Evolutionary conservation across 2,888 invertebrate species (phyloP), one percentile per base, ranked within the genome.

Genomic region (Xiphydria camelus): DNA sequence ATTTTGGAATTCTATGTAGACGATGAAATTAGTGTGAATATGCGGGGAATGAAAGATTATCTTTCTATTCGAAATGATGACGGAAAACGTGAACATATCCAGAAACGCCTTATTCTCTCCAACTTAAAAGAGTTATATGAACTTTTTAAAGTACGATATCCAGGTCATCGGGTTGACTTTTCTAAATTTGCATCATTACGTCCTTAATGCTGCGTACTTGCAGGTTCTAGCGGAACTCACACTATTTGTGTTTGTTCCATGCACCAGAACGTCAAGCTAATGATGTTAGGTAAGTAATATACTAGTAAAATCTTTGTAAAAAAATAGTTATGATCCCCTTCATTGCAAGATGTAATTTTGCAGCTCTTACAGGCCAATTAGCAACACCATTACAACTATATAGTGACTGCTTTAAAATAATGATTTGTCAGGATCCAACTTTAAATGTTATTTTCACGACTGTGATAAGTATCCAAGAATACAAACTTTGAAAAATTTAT

Each of bases 191-290:
- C 50, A 10, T 18, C 17, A 12, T 21, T 53, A 17, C 29, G 49
- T 20, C 53, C 49, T 4, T 25, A 41, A 26, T 10, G 45, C 29
- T 50, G 53, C 21, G 39, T 53, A 1, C 12, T 53, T 9, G 53
- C 47, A 19, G 45, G 43, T 15, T 15, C 36, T 9, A 35, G 29
- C 20, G 53, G 53, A 20, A 47, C 48, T n/a, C 51, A 53, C 36
- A 36, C 45, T 4, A 42, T 51, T 4, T 53, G 47, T 18, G 50
- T 47, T 6, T 53, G 45, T 19, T 23, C 33, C 6, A 45, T 42
- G 3, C 50, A 53, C 25, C 41, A 53, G 36, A 53, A 50, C 38
- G 36, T 48, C 1, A 51, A 53, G 23, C 33, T 53, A 20, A 43
- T 47, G 42, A 10, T 50, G 7, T 20, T 39, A 37, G 39, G 35